Evolutionary conservation across 2,888 invertebrate genomes (phyloP).

Genomic region (Hirtodrosophila histrioides): DNA sequence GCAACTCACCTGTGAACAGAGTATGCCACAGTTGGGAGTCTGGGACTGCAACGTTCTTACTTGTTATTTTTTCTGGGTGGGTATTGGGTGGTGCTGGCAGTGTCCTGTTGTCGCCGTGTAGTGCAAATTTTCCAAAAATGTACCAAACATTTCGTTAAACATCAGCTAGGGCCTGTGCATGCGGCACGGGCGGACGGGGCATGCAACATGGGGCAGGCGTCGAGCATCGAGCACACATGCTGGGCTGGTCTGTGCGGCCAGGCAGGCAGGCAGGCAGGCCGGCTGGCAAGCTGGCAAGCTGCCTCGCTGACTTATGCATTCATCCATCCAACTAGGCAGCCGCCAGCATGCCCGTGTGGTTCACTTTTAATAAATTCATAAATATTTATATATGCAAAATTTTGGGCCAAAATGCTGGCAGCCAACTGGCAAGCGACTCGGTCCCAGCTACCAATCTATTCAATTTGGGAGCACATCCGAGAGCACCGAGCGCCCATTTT

Average conservation of each 20-base stretch:
- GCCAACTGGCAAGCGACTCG: constrained; percentile 47
- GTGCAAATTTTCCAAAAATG: constrained; percentile 73
- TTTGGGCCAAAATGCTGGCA: constrained; percentile 67
- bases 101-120: constrained; percentile 48
- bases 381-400: constrained; percentile 84
- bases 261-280: constrained; percentile 4
- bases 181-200: constrained; percentile 34
- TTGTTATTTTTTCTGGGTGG: constrained; percentile 12
- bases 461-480: constrained; percentile 56
- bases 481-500: constrained; percentile 22
- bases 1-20: no score
- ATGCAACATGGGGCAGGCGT: constrained; percentile 26
- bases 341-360: constrained; percentile 56
- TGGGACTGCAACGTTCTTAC: no score
- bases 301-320: constrained; percentile 76
- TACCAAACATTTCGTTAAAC: constrained; percentile 72
- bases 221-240: constrained; percentile 18
- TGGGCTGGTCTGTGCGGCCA: constrained; percentile 2
- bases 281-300: constrained; percentile 30
- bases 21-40: no score
- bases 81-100: constrained; percentile 28
- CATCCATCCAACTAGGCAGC: constrained; percentile 68
- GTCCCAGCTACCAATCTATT: constrained; percentile 64
- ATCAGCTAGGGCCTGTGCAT: constrained; percentile 39
- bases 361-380: constrained; percentile 86